phyloP scores from a whole-genome alignment of 2,113 vertebrate genomes.

The Otocyon megalotis region DNA sequence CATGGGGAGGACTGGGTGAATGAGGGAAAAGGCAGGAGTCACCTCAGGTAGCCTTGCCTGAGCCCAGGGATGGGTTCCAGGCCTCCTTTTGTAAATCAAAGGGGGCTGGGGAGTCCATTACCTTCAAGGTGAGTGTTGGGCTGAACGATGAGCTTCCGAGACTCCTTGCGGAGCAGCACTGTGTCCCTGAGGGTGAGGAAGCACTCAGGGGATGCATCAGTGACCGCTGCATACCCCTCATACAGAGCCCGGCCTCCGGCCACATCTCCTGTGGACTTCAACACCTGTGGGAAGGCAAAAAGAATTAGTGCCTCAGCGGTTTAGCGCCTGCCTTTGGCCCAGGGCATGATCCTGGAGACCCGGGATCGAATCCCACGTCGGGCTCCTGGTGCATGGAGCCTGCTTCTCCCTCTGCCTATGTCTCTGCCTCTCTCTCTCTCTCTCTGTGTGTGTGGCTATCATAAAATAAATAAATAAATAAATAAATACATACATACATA shows the following conservation, averaged over 20 bases:
- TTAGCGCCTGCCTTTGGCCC: no score
- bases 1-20: background rate
- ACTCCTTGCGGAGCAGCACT: conserved; percentile 93
- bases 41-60: background rate
- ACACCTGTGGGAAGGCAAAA: conserved; percentile 85
- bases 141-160: conserved; percentile 95
- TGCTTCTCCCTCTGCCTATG: no score
- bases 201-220: conserved; percentile 85
- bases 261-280: conserved; percentile 94
- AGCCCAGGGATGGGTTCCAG: background rate
- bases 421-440: no score
- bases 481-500: no score
- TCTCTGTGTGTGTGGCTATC: no score
- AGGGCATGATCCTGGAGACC: no score
- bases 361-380: no score
- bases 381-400: no score
- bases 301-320: background rate
- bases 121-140: conserved; percentile 92
- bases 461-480: no score
- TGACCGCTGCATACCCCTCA: conserved; percentile 89
- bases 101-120: conserved; percentile 59
- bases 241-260: conserved; percentile 91
- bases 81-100: background rate
- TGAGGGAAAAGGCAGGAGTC: background rate
- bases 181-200: conserved; percentile 92